Base-by-base conservation (phyloP, 2,113 vertebrate species). In the Climacteris rufus region DNA sequence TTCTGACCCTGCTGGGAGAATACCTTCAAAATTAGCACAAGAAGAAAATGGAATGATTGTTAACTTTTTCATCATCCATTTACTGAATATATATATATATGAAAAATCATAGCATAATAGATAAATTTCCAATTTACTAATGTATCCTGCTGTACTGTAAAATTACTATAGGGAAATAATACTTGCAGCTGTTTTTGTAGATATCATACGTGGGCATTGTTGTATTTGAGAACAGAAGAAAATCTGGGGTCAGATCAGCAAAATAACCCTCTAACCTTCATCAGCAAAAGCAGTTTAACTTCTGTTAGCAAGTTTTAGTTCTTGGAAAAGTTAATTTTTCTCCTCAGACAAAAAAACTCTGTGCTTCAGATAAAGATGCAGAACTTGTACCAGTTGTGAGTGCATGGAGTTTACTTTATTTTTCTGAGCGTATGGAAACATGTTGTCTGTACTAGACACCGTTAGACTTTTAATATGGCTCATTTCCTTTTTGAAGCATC, bases 401-500 rank as follows among this genome's bases (percentile, higher is more conserved):
- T 56, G 47, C 9, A 3, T 21, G 24, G 60, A 87, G 25, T 39
- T 83, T 10, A 24, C 27, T 86, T 79, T 75, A 60, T 89, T 78
- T 88, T 31, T 84, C 20, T 56, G 50, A 85, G 65, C 71, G 56
- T 88, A 79, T 89, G 89, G 57, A 90, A 94, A 45, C n/a, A 45
- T 80, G 57, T 86, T 76, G 57, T 75, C 70, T 47, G 4, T 30
- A 60, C 75, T 17, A 80, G 66, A 28, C 53, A 69, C 1, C 3
- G 56, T 40, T 4, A 88, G 79, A 21, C 31, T 52, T 82, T 93
- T 90, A 52, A n/a, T 33, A 76, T 49, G 63, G 54, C 53, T 76
- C 66, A 86, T 96, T 96, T 90, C 6, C 72, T 37, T 71, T 70
- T 56, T 1, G 2, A 52, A 80, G 59, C 28, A 53, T 49, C 83